Evolutionary conservation across 1,140 invertebrate genomes (phyloP), one percentile per base, ranked within the genome.

Genomic region (Heliconius melpomene): DNA sequence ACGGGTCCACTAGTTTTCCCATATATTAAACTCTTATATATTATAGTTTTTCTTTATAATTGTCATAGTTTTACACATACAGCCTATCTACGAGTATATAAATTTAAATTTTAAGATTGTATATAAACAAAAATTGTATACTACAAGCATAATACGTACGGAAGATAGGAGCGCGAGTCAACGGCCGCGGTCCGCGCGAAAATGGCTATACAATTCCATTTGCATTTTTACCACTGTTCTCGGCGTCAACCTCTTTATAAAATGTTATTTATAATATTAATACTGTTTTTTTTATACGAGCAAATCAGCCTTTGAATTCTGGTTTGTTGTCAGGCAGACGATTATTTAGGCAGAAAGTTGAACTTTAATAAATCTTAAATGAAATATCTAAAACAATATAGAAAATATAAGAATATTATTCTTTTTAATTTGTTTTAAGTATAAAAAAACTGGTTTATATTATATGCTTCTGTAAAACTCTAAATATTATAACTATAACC

Each of bases 171-270:
- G 78, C 77, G 46, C 78, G 57, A 88, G 89, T 89, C 91, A 89
- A 89, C 80, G 88, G 78, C 91, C 90, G 86, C 84, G 38, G 74
- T 75, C 78, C 82, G 79, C 80, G 84, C 79, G 81, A 86, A 89
- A 90, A 89, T 89, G 84, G 88, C 90, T 88, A 90, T 88, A 88
- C 85, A 85, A 85, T 85, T 85, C 81, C 83, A 92, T 91, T 90
- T 88, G 85, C 88, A 90, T 90, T 89, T 88, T 86, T 88, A 86
- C 82, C 85, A 85, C 80, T 83, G 79, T 81, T 81, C 86, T 83
- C 84, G 7, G 50, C 84, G 78, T 82, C 82, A 82, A 72, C 66
- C 57, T 79, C 50, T 82, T 86, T 80, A 81, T 75, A 79, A 75
- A 79, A 60, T 74, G 57, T 54, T n/a, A 40, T 77, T 79, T 26